Base-by-base conservation (phyloP, 2,113 vertebrate genomes). In the Pituophis catenifer region DNA sequence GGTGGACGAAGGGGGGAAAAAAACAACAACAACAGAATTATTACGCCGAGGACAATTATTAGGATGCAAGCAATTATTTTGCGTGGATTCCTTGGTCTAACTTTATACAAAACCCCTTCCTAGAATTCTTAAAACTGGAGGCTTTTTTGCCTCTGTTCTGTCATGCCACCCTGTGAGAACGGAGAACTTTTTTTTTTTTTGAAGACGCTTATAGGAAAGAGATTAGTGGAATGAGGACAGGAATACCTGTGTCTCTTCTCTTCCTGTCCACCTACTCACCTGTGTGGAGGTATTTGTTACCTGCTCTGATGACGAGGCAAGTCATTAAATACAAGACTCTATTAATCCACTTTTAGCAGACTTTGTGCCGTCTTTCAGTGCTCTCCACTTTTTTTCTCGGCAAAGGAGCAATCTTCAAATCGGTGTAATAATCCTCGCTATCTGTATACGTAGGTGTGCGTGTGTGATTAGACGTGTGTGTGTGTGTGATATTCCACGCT, bases 1-100 rank as follows among this genome's bases (percentile, higher is more conserved):
- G 95, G 94, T 95, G 93, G 95, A 93, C 91, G 23, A 62, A 92
- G 52, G 53, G 1, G 1, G 15, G 3, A 15, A 6, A 3, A 4
- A 5, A 58, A 38, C 94, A 48, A 44, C 93, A 93, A n/a, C n/a
- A n/a, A 90, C 17, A 44, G 0, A 65, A 93, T 91, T 65, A 95
- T 92, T 89, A 91, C 59, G 89, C 94, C 8, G 23, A 65, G 33
- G 29, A 38, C 3, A 29, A 1, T 65, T 9, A 19, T 21, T 48
- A 9, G 24, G 62, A 17, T 65, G 15, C 24, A 55, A 9, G 2
- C 33, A 52, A 26, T 57, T 48, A 54, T 62, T 89, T 44, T 19
- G 57, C 2, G n/a, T n/a, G 85, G 57, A 6, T 62, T 62, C 17
- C 1, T 33, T 9, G 44, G 10, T 86, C 50, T 23, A 29, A 44